These are phyloP conservation scores for Clupea harengus DNA, from an alignment of 2,113 vertebrate species.

Conservation along the genomic window DNA sequence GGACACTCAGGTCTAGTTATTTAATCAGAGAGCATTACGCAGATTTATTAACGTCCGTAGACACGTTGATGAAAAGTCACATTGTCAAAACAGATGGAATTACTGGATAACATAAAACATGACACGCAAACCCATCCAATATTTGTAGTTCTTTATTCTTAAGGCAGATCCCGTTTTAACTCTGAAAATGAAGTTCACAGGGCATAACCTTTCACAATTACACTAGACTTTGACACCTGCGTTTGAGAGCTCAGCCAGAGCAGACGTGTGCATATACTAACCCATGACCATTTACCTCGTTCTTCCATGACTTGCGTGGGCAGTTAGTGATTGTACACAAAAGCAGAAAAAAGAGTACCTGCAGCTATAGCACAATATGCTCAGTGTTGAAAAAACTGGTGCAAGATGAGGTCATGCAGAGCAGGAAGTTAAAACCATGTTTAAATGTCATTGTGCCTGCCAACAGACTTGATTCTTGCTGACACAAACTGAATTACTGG, in stretches of 20 bases:
- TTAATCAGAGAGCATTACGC: too few relatives aligned
- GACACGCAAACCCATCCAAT: too few relatives aligned
- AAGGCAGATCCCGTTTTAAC: too few relatives aligned
- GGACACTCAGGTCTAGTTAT: too few relatives aligned
- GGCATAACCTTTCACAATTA: neutral
- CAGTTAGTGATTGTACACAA: neutral
- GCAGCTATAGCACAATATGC: neutral
- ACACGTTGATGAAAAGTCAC: too few relatives aligned
- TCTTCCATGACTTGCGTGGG: neutral
- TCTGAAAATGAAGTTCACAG: neutral
- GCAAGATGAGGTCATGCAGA: neutral
- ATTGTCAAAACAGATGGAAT: too few relatives aligned
- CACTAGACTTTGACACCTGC: neutral
- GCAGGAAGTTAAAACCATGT: neutral
- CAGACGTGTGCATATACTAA: neutral
- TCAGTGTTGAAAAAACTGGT: neutral
- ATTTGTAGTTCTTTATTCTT: too few relatives aligned
- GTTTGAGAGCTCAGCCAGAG: neutral
- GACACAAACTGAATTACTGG: conserved; percentile 40
- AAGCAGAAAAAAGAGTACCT: neutral
- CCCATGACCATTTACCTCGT: neutral
- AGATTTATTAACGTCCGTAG: too few relatives aligned
- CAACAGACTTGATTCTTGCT: conserved; percentile 28
- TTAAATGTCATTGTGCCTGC: conserved; percentile 40
- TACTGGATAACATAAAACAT: too few relatives aligned